Evolutionary conservation across 1,140 invertebrate genomes (phyloP).

Genomic region (Drosophila kikkawai): DNA sequence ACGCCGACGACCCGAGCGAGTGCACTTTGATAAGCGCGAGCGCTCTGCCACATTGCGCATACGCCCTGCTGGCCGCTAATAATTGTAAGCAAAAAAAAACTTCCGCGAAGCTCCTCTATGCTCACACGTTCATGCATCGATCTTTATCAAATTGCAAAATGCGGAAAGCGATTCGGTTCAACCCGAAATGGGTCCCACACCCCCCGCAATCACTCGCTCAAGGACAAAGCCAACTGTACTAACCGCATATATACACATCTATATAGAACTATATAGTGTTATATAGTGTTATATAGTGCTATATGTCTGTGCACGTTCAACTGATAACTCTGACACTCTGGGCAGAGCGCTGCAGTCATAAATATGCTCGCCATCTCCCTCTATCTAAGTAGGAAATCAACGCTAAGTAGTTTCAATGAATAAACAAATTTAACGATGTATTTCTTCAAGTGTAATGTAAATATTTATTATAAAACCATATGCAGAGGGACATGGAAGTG

Average conservation of each 20-base stretch:
- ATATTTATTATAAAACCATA: constrained; percentile 51
- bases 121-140: constrained; percentile 52
- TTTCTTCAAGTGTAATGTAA: constrained; percentile 72
- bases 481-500: constrained; percentile 7
- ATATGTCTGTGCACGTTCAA: constrained; percentile 44
- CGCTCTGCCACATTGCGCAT: constrained; percentile 72
- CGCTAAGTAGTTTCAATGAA: constrained; percentile 74
- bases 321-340: constrained; percentile 59
- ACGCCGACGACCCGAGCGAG: constrained; percentile 66
- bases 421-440: constrained; percentile 80
- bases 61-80: constrained; percentile 51
- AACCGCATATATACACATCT: constrained; percentile 51
- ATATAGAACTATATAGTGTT: constrained; percentile 13
- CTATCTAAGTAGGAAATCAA: constrained; percentile 68
- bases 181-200: constrained; percentile 42
- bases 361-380: constrained; percentile 37
- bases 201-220: constrained; percentile 49
- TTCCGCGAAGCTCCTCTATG: constrained; percentile 61
- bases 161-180: constrained; percentile 62
- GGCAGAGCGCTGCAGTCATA: constrained; percentile 37
- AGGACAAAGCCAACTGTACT: constrained; percentile 74
- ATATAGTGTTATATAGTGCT: constrained; percentile 47
- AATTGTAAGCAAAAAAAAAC: constrained; percentile 37
- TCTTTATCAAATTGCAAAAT: constrained; percentile 81
- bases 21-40: constrained; percentile 68